These are phyloP conservation scores for Spondyliosoma cantharus DNA, from an alignment of 2,797 vertebrate species.

Conservation along the genomic window DNA sequence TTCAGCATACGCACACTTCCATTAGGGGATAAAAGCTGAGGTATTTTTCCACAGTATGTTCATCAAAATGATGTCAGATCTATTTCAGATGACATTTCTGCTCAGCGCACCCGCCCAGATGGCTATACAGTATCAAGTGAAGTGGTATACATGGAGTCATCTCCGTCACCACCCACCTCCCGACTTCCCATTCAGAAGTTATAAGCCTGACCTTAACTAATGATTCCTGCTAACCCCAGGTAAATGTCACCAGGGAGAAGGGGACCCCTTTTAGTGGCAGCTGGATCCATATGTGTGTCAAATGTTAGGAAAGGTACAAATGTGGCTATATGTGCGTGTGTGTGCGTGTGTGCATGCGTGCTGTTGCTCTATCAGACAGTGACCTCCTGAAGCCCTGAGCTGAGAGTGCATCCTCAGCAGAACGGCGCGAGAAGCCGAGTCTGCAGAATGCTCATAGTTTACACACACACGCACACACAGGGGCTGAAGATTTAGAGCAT, in stretches of 20 bases:
- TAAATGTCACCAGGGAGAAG: slow-evolving; percentile 72
- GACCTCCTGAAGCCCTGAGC: slow-evolving; percentile 77
- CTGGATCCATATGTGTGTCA: slow-evolving; percentile 69
- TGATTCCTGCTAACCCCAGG: slow-evolving; percentile 67
- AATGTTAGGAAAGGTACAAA: slow-evolving; percentile 68
- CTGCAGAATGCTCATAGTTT: slow-evolving; percentile 77
- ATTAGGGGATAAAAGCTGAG: slow-evolving; percentile 25
- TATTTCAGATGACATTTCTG: slow-evolving; percentile 34
- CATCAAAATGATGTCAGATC: slow-evolving; percentile 35
- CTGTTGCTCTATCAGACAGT: slow-evolving; percentile 59
- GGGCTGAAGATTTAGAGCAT: slow-evolving; percentile 66
- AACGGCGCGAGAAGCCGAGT: slow-evolving; percentile 71
- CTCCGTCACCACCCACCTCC: slow-evolving; percentile 7
- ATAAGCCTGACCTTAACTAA: slow-evolving; percentile 72
- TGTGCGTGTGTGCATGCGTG: background rate
- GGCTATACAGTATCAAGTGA: background rate
- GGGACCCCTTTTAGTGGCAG: slow-evolving; percentile 59
- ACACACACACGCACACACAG: slow-evolving; percentile 66
- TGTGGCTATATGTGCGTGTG: slow-evolving; percentile 2
- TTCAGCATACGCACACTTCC: slow-evolving; percentile 29
- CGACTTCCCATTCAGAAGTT: slow-evolving; percentile 38
- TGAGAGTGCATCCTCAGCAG: slow-evolving; percentile 79
- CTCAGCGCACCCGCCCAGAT: slow-evolving; percentile 27
- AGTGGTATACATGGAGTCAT: slow-evolving; percentile 31
- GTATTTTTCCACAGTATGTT: slow-evolving; percentile 18